phyloP scores from a whole-genome alignment of 2,888 invertebrate genomes.

The Yponomeuta plumbellus region DNA sequence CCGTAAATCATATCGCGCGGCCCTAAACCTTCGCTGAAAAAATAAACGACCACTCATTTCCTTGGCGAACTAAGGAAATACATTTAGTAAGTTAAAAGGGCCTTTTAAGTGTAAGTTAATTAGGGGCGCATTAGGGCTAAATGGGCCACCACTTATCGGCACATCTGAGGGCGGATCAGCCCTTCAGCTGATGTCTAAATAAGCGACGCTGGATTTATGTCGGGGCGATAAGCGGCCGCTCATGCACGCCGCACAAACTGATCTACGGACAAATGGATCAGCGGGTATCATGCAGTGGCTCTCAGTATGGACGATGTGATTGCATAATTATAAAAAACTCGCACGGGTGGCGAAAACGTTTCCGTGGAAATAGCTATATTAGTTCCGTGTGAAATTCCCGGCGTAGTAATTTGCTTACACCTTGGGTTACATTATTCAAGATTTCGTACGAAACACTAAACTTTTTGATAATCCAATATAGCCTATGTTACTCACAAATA shows the following conservation, averaged over 20 bases:
- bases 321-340: too few species aligned
- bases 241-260: not conserved
- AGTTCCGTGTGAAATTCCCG: too few species aligned
- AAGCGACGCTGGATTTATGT: slow-evolving; percentile 28
- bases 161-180: slow-evolving; percentile 42
- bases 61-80: slow-evolving; percentile 13
- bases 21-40: not conserved
- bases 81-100: slow-evolving; percentile 17
- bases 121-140: slow-evolving; percentile 55
- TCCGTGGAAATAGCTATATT: too few species aligned
- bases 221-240: not conserved
- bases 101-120: slow-evolving; percentile 61
- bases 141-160: slow-evolving; percentile 58
- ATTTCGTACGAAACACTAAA: too few species aligned
- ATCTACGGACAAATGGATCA: not conserved
- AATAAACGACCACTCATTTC: slow-evolving; percentile 17
- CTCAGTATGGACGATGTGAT: too few species aligned
- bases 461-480: too few species aligned
- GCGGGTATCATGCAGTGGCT: too few species aligned
- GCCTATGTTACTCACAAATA: too few species aligned
- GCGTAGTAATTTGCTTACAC: too few species aligned
- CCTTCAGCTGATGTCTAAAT: slow-evolving; percentile 41
- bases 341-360: too few species aligned
- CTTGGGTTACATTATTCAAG: too few species aligned
- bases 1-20: not conserved